These are phyloP conservation scores for Tillus elongatus DNA, from an alignment of 2,888 invertebrate genomes.

Conservation along the genomic window DNA sequence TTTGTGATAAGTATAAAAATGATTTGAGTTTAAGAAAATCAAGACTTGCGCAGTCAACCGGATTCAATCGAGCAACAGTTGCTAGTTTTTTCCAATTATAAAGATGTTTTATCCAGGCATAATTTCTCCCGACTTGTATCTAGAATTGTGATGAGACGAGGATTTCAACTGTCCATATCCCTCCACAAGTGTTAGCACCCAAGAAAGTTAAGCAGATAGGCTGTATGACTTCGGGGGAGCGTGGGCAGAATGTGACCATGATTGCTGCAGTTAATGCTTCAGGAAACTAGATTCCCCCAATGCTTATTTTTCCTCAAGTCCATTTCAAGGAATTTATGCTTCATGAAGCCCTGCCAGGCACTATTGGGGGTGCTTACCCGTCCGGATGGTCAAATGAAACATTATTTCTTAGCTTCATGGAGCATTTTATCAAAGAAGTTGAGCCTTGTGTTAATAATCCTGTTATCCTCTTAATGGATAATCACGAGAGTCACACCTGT, in stretches of 20 bases:
- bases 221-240: conserved; percentile 20
- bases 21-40: too few species aligned
- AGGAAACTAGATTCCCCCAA: conserved; percentile 22
- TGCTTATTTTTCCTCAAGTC: conserved; percentile 25
- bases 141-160: conserved; percentile 28
- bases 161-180: conserved; percentile 26
- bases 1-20: too few species aligned
- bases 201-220: conserved; percentile 27
- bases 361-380: conserved; percentile 19
- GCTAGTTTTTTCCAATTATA: conserved; percentile 19
- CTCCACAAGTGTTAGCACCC: conserved; percentile 26
- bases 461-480: conserved; percentile 21
- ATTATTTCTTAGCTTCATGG: conserved; percentile 12
- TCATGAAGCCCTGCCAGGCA: conserved; percentile 20
- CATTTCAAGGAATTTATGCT: conserved; percentile 22
- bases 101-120: conserved; percentile 18
- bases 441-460: conserved; percentile 7
- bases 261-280: conserved; percentile 22
- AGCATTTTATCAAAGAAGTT: conserved; percentile 15
- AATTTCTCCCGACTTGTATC: conserved; percentile 20
- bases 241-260: conserved; percentile 22
- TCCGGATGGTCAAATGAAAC: conserved; percentile 29
- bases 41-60: too few species aligned
- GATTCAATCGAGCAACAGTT: too few species aligned
- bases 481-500: conserved; percentile 25